Base-by-base conservation (phyloP, 2,113 vertebrate genomes). In the Alethe castanea region DNA sequence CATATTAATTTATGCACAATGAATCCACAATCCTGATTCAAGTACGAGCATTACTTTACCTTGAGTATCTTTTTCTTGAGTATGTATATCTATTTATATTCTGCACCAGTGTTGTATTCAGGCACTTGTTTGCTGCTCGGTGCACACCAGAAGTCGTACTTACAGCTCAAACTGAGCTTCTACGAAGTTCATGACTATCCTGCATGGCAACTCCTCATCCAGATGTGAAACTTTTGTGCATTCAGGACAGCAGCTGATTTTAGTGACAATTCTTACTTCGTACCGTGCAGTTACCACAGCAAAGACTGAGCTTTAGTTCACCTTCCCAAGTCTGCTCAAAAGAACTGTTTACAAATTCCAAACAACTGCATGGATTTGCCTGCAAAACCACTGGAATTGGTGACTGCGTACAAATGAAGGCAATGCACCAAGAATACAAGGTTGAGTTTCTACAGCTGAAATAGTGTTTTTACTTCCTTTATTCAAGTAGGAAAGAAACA, bases 101-200 rank as follows among this genome's bases (percentile, higher is more conserved):
- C 62, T 35, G 69, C n/a, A 54, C 57, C 84, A 71, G 48, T 60
- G 38, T 13, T 93, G 79, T 28, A 7, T 16, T 42, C 53, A 70
- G 70, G 44, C 44, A 42, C 71, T 52, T 38, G 22, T 57, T 69
- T 72, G 54, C 53, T 65, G 40, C 69, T 94, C 70, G 71, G 36
- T 88, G 66, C 84, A 62, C 22, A 83, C 48, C 90, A 76, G 38
- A 72, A 62, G 54, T 91, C 48, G 13, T 90, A 73, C 65, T 83
- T 88, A 60, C 81, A 84, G 95, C 90, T 93, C 91, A 88, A 87
- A 96, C 70, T 74, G 91, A 86, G 90, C 94, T 87, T 54, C 79
- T 65, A 14, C 87, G 18, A 66, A 66, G 69, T 59, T 81, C 69
- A 12, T 15, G 38, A 78, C 59, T 73, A 18, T 23, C 14, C 44